Percentiles rank a stretch among this genome's conserved stretches.
Evolutionary conservation across 2,113 vertebrate species (phyloP).

Genomic region (Ciconia maguari): DNA sequence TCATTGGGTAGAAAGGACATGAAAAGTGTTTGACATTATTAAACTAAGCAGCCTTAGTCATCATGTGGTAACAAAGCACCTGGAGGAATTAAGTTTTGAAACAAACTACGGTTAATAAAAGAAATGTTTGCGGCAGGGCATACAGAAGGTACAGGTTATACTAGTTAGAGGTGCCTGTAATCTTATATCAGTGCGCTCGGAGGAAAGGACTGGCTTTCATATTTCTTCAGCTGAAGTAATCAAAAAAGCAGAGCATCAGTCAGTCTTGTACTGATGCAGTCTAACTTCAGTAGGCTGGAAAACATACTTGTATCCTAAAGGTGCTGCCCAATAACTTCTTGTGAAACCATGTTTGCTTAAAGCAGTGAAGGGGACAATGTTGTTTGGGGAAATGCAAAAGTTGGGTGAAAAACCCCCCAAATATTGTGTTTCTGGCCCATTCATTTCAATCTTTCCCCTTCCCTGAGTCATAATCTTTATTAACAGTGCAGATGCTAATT

Average conservation of each 20-base stretch:
- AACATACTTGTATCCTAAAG: not conserved
- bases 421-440: not conserved
- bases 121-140: not conserved
- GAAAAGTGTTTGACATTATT: not conserved
- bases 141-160: not conserved
- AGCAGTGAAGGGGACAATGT: not conserved
- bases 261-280: not conserved
- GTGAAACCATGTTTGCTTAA: not conserved
- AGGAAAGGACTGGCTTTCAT: not conserved
- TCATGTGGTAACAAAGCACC: not conserved
- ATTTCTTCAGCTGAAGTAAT: not conserved
- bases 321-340: not conserved
- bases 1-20: not conserved
- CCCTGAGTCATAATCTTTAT: not conserved
- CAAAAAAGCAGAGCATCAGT: not conserved
- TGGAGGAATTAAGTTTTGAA: not conserved
- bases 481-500: not conserved
- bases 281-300: not conserved
- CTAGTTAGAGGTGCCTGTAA: not conserved
- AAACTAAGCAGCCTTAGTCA: not conserved
- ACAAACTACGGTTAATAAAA: conserved; percentile 19
- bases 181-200: not conserved
- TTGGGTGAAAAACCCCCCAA: not conserved
- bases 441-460: not conserved
- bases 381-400: not conserved